A percentile compares a stretch with the other conserved stretches of the same genome.
Evolutionary conservation across 1,140 invertebrate genomes (phyloP).

Genomic region (Hirudo medicinalis): DNA sequence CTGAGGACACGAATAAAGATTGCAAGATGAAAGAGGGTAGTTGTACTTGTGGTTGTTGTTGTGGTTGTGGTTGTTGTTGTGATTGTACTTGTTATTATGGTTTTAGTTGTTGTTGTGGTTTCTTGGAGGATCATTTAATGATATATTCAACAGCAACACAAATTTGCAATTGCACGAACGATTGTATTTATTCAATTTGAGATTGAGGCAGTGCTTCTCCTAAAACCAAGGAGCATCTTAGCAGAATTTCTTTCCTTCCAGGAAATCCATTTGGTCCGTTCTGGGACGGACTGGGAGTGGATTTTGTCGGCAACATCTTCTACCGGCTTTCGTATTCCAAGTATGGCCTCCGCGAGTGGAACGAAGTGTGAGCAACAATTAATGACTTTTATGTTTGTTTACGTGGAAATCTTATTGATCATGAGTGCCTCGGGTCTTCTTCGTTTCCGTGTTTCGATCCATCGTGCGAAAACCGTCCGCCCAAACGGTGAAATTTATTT

Average conservation of each 20-base stretch:
- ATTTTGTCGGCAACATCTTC: conserved; percentile 75
- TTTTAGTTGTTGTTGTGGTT: no score
- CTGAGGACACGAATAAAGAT: conserved; percentile 17
- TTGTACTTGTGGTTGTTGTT: neutral
- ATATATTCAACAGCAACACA: neutral
- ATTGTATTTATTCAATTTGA: no score
- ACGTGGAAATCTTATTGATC: no score
- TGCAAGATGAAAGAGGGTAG: conserved; percentile 36
- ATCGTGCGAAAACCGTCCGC: no score
- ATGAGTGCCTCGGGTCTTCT: no score
- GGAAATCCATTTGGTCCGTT: conserved; percentile 98
- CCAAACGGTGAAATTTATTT: no score
- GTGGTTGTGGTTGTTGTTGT: neutral
- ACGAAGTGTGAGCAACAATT: conserved; percentile 22
- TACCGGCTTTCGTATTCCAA: conserved; percentile 77
- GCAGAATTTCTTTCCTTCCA: conserved; percentile 19
- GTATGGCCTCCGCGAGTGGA: conserved; percentile 25
- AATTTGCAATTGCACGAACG: no score
- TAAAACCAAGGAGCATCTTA: neutral
- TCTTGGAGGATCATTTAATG: neutral
- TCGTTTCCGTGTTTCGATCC: no score
- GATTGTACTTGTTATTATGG: no score
- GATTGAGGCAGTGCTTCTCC: no score
- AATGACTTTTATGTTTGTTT: neutral
- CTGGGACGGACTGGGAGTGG: conserved; percentile 79